phyloP scores from a whole-genome alignment of 2,797 vertebrate genomes.

The Monodelphis domestica region DNA sequence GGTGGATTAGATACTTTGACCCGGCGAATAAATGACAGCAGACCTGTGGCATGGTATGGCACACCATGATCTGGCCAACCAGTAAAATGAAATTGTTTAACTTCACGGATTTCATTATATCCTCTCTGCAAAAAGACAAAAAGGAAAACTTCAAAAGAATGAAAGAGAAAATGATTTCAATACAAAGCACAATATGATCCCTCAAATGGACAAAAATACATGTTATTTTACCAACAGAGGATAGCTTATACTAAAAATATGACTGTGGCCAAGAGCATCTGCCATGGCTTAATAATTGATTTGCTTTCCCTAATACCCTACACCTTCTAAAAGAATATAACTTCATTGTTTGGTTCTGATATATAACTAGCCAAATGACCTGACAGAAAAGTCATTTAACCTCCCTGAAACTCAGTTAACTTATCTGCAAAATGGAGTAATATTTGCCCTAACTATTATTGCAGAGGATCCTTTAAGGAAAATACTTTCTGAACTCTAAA shows the following conservation, averaged over 20 bases:
- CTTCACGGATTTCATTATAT: constrained; percentile 97
- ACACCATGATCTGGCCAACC: constrained; percentile 99
- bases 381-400: background rate
- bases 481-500: background rate
- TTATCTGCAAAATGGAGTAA: background rate
- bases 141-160: constrained; percentile 29
- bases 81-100: constrained; percentile 99
- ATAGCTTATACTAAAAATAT: background rate
- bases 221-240: background rate
- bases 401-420: background rate
- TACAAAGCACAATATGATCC: background rate
- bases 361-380: background rate
- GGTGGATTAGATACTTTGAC: constrained; percentile 98
- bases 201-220: background rate
- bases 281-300: background rate
- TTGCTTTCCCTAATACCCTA: constrained; percentile 2
- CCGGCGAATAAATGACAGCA: constrained; percentile 97
- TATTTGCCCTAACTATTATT: background rate
- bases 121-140: constrained; percentile 89
- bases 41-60: constrained; percentile 98
- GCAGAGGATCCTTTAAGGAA: background rate
- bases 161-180: background rate
- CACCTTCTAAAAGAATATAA: constrained; percentile 29
- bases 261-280: background rate
- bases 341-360: constrained; percentile 9